Percentiles rank a stretch among this genome's conserved stretches.
Conservation (phyloP, 2,888 invertebrate genomes). For the Nemoura dubitans region DNA sequence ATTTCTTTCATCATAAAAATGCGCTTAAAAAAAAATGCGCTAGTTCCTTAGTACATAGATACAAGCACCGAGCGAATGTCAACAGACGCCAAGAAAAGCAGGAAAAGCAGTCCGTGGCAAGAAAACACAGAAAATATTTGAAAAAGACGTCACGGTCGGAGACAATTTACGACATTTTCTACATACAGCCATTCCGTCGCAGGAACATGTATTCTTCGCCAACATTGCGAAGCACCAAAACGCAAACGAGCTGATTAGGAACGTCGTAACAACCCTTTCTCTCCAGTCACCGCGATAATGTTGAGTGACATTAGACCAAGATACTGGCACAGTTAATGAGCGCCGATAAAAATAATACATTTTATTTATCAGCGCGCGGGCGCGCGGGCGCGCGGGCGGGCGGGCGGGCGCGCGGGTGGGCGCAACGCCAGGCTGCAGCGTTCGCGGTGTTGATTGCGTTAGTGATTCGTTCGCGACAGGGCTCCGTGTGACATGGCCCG, state of each 20-base stretch:
- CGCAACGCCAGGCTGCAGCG: not conserved
- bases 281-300: not conserved
- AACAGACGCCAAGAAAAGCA: not conserved
- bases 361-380: conserved; percentile 21
- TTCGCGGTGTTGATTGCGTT: not conserved
- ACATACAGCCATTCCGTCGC: not conserved
- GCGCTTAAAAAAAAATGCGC: too few relatives aligned
- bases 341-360: conserved; percentile 29
- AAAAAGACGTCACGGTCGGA: not conserved
- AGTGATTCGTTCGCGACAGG: not conserved
- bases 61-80: too few relatives aligned
- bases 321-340: conserved; percentile 9
- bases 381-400: too few relatives aligned
- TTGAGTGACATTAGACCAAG: not conserved
- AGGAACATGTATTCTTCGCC: too few relatives aligned
- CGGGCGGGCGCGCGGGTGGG: too few relatives aligned
- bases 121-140: not conserved
- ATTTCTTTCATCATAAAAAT: too few relatives aligned
- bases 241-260: not conserved
- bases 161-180: not conserved
- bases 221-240: not conserved
- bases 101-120: not conserved
- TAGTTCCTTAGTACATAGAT: too few relatives aligned
- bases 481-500: not conserved
- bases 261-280: not conserved